These are phyloP conservation scores for Drosophila sulfurigaster DNA, from an alignment of 1,140 invertebrate species.

Conservation along the genomic window DNA sequence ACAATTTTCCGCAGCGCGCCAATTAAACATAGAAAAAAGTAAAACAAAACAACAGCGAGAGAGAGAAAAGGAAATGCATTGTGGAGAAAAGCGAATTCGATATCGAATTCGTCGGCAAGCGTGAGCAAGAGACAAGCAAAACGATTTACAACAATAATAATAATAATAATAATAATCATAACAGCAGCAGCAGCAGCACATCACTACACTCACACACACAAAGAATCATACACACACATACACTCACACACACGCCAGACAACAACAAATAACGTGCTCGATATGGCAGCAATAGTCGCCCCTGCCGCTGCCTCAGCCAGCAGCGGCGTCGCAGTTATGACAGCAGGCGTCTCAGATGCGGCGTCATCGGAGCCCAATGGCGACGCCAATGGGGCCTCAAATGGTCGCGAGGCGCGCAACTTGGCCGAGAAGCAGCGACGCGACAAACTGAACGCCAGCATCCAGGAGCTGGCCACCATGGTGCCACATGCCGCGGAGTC, in stretches of 20 bases:
- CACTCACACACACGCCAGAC: neutral
- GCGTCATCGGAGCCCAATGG: conserved; percentile 1
- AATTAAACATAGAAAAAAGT: conserved; percentile 50
- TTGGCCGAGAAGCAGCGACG: conserved; percentile 94
- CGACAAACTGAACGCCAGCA: conserved; percentile 95
- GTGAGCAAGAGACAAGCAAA: conserved; percentile 47
- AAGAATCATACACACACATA: neutral
- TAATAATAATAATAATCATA: conserved; percentile 15
- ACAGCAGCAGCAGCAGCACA: conserved; percentile 14
- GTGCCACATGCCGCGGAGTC: conserved; percentile 93
- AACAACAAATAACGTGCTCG: conserved; percentile 32
- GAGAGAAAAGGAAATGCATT: conserved; percentile 35
- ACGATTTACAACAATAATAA: conserved; percentile 31
- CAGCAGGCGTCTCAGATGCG: conserved; percentile 34
- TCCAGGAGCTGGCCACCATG: conserved; percentile 91
- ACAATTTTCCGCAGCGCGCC: conserved; percentile 68
- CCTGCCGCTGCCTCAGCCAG: conserved; percentile 26
- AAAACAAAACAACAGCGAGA: too few relatives aligned
- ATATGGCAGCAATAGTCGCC: conserved; percentile 66
- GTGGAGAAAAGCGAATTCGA: conserved; percentile 31
- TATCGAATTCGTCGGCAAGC: conserved; percentile 32
- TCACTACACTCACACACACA: neutral
- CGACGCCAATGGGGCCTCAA: conserved; percentile 74
- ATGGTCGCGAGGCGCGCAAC: conserved; percentile 91
- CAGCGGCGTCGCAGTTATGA: conserved; percentile 55